Percentiles rank a stretch among this genome's conserved stretches.
These are phyloP conservation scores for Pangasius macronema DNA, from an alignment of 2,797 vertebrate genomes.

Conservation along the genomic window DNA sequence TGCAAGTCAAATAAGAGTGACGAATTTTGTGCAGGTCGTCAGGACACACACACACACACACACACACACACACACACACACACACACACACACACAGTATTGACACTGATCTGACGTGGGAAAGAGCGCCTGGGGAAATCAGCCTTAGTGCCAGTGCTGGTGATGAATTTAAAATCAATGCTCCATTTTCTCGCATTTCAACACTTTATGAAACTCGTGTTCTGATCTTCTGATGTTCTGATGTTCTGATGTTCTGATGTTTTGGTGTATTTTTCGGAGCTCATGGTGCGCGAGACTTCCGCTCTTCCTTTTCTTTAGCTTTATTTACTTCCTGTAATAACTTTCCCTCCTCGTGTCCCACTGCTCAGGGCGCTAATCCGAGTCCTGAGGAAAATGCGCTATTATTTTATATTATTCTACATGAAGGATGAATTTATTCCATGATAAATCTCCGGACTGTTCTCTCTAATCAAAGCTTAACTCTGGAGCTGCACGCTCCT, in stretches of 20 bases:
- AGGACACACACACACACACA: conserved; percentile 27
- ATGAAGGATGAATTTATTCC: background rate
- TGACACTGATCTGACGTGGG: conserved; percentile 83
- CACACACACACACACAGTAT: conserved; percentile 61
- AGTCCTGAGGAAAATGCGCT: background rate
- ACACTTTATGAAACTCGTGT: conserved; percentile 74
- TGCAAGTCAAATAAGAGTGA: background rate
- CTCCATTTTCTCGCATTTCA: conserved; percentile 74
- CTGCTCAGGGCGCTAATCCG: background rate
- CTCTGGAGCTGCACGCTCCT: background rate
- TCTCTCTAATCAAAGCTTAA: background rate
- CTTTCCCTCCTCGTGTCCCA: background rate
- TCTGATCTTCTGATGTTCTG: too few species aligned
- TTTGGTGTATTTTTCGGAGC: background rate
- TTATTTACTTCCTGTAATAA: background rate
- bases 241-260: conserved; percentile 10
- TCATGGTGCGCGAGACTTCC: background rate
- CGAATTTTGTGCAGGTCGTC: conserved; percentile 20
- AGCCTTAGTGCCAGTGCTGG: conserved; percentile 71
- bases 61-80: conserved; percentile 35
- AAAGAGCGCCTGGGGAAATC: conserved; percentile 86
- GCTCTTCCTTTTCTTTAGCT: background rate
- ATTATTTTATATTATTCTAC: too few species aligned
- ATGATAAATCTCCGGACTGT: background rate
- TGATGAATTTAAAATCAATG: conserved; percentile 88